These are phyloP conservation scores for Alloscopus bannaensis DNA, from an alignment of 2,888 invertebrate species.

Conservation along the genomic window DNA sequence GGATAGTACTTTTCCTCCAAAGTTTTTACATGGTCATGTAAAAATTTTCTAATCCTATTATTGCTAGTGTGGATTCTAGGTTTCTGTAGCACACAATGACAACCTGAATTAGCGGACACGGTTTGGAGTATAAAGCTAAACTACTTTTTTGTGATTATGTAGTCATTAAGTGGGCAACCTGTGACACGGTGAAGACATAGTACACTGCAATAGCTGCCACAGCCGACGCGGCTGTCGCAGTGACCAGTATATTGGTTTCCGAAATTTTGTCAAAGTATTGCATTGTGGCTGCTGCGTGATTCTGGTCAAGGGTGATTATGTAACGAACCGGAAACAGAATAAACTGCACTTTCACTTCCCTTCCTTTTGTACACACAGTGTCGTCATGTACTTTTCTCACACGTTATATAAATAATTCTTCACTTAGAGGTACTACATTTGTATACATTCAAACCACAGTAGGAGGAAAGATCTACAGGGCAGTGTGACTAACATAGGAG, in stretches of 20 bases:
- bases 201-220: slow-evolving; percentile 68
- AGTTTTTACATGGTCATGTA: slow-evolving; percentile 81
- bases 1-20: slow-evolving; percentile 86
- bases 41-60: slow-evolving; percentile 78
- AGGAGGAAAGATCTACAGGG: slow-evolving; percentile 48
- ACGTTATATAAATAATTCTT: neutral
- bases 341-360: slow-evolving; percentile 1
- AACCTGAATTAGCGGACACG: too few species aligned
- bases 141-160: too few species aligned
- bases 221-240: slow-evolving; percentile 66
- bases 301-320: slow-evolving; percentile 19
- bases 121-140: too few species aligned
- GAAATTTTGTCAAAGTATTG: slow-evolving; percentile 65
- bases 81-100: slow-evolving; percentile 54
- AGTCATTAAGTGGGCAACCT: too few species aligned
- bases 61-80: slow-evolving; percentile 69
- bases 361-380: neutral
- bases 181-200: slow-evolving; percentile 69
- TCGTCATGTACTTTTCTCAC: neutral
- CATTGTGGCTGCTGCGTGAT: slow-evolving; percentile 55
- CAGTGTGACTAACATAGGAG: slow-evolving; percentile 36
- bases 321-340: neutral
- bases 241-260: slow-evolving; percentile 65
- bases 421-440: slow-evolving; percentile 9
- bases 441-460: slow-evolving; percentile 19